Evolutionary conservation across 2,797 vertebrate genomes (phyloP).

Genomic region (Remorina albescens): DNA sequence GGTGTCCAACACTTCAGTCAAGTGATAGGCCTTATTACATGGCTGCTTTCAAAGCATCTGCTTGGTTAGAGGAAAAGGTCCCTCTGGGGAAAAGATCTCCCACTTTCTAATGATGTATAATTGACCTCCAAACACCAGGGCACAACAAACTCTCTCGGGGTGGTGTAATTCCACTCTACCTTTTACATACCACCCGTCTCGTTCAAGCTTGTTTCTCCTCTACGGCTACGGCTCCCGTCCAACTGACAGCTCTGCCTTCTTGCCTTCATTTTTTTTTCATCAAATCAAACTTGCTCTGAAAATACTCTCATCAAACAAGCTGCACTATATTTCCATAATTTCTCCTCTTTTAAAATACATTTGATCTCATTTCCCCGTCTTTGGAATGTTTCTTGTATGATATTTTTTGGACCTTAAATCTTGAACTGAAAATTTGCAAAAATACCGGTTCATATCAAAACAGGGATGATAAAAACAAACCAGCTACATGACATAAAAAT

Average conservation of each 20-base stretch:
- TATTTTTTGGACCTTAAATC: not conserved
- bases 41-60: constrained; percentile 76
- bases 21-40: constrained; percentile 79
- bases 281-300: constrained; percentile 21
- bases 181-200: constrained; percentile 70
- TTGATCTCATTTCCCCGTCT: not conserved
- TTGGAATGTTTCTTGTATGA: not conserved
- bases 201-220: constrained; percentile 72
- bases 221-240: constrained; percentile 53
- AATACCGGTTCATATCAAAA: constrained; percentile 13
- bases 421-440: constrained; percentile 18
- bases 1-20: constrained; percentile 76
- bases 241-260: constrained; percentile 55
- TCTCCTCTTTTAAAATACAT: constrained; percentile 1
- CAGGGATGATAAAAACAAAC: constrained; percentile 28
- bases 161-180: constrained; percentile 75
- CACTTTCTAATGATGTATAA: constrained; percentile 81
- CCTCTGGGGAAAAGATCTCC: constrained; percentile 74
- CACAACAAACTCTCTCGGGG: constrained; percentile 75
- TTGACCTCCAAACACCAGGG: constrained; percentile 80
- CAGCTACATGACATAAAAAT: constrained; percentile 36
- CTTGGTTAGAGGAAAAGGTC: constrained; percentile 69
- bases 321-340: not conserved
- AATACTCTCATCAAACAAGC: not conserved
- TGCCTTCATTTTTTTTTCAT: constrained; percentile 18